phyloP scores from a whole-genome alignment of 2,797 vertebrate species.

The Atherinosoma microstoma region DNA sequence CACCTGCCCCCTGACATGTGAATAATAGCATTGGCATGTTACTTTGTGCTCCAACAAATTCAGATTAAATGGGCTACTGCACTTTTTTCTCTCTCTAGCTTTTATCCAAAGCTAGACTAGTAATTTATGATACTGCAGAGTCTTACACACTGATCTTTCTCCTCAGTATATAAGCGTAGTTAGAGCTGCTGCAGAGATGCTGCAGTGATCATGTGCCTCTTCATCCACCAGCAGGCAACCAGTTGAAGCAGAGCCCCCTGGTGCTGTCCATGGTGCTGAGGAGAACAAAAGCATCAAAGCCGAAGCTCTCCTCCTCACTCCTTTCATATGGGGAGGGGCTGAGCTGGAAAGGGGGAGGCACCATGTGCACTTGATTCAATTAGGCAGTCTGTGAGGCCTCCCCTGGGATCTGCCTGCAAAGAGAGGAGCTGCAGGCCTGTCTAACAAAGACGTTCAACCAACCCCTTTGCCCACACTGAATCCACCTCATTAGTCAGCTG shows the following conservation, averaged over 20 bases:
- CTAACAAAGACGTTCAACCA: constrained; percentile 89
- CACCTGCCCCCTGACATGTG: constrained; percentile 47
- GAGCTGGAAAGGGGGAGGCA: constrained; percentile 72
- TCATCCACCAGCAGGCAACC: constrained; percentile 68
- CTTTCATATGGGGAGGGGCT: constrained; percentile 61
- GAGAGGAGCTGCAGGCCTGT: constrained; percentile 80
- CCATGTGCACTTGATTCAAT: constrained; percentile 92
- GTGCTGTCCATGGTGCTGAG: constrained; percentile 80
- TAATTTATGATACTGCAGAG: constrained; percentile 21
- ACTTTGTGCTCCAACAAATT: constrained; percentile 40
- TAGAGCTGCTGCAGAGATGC: constrained; percentile 31
- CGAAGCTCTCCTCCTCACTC: constrained; percentile 54
- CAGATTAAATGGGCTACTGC: constrained; percentile 44
- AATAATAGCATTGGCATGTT: constrained; percentile 33
- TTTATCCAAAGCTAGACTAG: constrained; percentile 6
- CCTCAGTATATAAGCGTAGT: constrained; percentile 3
- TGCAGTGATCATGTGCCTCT: constrained; percentile 45
- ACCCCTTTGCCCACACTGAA: constrained; percentile 74
- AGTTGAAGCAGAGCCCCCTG: constrained; percentile 67
- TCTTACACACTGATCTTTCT: constrained; percentile 22
- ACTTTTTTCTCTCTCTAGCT: constrained; percentile 34
- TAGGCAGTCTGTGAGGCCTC: constrained; percentile 88
- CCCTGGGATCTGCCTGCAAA: constrained; percentile 82
- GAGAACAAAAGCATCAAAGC: constrained; percentile 81
- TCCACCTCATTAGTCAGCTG: constrained; percentile 87